Evolutionary conservation across 2,888 invertebrate genomes (phyloP), one percentile per base, ranked within the genome.

Genomic region (Rhamphomyia laevipes): DNA sequence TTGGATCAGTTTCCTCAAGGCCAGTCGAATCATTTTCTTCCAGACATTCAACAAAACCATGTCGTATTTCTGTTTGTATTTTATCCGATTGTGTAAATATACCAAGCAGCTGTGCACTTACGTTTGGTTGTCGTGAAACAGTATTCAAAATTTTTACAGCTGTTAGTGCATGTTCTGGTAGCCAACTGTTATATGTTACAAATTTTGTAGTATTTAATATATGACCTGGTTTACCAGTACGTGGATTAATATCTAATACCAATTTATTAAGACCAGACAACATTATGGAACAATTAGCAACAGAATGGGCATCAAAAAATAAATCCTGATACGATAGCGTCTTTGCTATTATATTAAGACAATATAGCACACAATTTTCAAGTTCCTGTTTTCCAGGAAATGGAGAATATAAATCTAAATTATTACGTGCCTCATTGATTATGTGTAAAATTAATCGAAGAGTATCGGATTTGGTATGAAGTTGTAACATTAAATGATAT

Each of bases 41-140:
- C n/a, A 94, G 67, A 62, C 89, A 87, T 59, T 93, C 89, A 10
- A 93, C 91, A 72, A 94, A 93, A 1, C 88, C 85, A 60, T 84
- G 82, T 21, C 84, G 68, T 47, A 93, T 78, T 45, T 77, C 74
- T 0, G 75, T 73, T 40, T 75, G 72, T 2, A 75, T 68, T 31
- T 74, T 72, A 45, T 77, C 75, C 45, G 81, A 77, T 13, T 82
- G 79, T 0, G 83, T 76, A 51, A 90, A 81, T 47, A 86, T 78
- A 33, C 83, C 83, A 18, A 91, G 73, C 6, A 88, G 73, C 59
- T 86, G 84, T 0, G 76, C 73, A 56, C 84, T 84, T 4, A 82
- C 77, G 38, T 79, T 74, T 0, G 85, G 80, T 33, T 81, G 76
- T 56, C 67, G 71, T 47, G 83, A 78, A 49, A 85, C 75, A n/a